Percentiles rank a stretch among this genome's conserved stretches.
These are phyloP conservation scores for Ptilodon capucinus DNA, from an alignment of 2,888 invertebrate genomes.

Conservation along the genomic window DNA sequence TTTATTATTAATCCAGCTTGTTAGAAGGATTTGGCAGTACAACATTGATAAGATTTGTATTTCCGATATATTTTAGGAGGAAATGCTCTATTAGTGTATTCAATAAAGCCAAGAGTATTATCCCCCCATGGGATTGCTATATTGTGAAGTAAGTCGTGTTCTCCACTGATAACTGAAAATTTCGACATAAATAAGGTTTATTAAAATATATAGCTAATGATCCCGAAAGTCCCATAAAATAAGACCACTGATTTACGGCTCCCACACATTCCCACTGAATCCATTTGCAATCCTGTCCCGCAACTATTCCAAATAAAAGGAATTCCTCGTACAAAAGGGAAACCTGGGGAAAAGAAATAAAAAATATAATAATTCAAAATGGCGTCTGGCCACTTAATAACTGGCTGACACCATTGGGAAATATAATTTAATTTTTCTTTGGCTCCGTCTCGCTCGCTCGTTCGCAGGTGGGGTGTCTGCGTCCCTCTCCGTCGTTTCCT, in stretches of 20 bases:
- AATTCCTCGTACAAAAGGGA: constrained; percentile 72
- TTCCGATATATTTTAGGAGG: too few relatives aligned
- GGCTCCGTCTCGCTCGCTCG: constrained; percentile 49
- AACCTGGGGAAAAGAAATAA: constrained; percentile 73
- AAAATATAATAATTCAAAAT: constrained; percentile 82
- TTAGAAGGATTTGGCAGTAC: too few relatives aligned
- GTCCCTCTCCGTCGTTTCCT: constrained; percentile 62
- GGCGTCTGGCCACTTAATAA: constrained; percentile 83
- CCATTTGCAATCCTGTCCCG: constrained; percentile 67
- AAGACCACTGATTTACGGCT: constrained; percentile 54
- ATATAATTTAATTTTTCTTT: constrained; percentile 83
- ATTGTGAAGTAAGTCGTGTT: too few relatives aligned
- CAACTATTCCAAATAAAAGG: constrained; percentile 77
- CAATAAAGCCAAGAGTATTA: too few relatives aligned
- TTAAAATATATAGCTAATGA: constrained; percentile 31
- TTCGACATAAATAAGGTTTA: background rate
- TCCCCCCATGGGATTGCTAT: too few relatives aligned
- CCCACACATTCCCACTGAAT: constrained; percentile 51
- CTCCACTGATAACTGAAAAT: too few relatives aligned
- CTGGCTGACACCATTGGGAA: constrained; percentile 83
- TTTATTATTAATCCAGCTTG: too few relatives aligned
- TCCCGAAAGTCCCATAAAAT: constrained; percentile 47
- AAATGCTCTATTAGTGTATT: too few relatives aligned
- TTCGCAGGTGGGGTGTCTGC: constrained; percentile 32
- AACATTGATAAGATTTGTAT: too few relatives aligned